Evolutionary conservation across 2,797 vertebrate species (phyloP).

Genomic region (Anas acuta): DNA sequence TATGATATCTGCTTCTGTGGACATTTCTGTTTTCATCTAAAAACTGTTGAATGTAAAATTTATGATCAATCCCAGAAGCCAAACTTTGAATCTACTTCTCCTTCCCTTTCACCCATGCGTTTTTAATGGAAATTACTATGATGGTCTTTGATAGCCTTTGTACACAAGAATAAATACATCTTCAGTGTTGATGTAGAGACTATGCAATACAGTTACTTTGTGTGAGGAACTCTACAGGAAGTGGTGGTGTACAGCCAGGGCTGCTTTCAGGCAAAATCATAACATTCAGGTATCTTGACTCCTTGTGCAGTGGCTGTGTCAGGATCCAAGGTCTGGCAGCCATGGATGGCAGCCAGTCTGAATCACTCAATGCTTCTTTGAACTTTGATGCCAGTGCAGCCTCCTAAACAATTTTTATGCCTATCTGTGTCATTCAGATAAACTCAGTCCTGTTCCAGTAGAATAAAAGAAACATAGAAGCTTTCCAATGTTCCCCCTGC

Average conservation of each 20-base stretch:
- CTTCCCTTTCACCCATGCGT: not conserved
- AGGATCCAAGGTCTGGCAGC: slow-evolving; percentile 3
- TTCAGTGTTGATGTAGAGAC: not conserved
- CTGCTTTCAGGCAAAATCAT: not conserved
- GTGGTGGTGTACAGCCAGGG: not conserved
- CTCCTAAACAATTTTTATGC: slow-evolving; percentile 23
- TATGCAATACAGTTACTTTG: not conserved
- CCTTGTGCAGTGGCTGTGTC: not conserved
- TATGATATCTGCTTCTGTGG: too few relatives aligned
- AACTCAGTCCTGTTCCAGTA: slow-evolving; percentile 42
- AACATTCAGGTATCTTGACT: not conserved
- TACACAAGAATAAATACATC: not conserved
- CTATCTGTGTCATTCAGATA: slow-evolving; percentile 51
- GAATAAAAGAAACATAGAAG: slow-evolving; percentile 6
- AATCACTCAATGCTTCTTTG: slow-evolving; percentile 18
- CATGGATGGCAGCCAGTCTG: not conserved
- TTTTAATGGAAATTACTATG: not conserved
- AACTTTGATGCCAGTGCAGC: slow-evolving; percentile 18
- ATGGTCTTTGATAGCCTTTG: not conserved
- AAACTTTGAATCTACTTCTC: not conserved
- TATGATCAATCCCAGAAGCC: not conserved
- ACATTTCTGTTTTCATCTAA: not conserved
- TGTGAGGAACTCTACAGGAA: not conserved
- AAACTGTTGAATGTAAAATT: not conserved
- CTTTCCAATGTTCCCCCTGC: not conserved